Conservation (phyloP, 2,113 vertebrate genomes). For the Malurus cyaneus region DNA sequence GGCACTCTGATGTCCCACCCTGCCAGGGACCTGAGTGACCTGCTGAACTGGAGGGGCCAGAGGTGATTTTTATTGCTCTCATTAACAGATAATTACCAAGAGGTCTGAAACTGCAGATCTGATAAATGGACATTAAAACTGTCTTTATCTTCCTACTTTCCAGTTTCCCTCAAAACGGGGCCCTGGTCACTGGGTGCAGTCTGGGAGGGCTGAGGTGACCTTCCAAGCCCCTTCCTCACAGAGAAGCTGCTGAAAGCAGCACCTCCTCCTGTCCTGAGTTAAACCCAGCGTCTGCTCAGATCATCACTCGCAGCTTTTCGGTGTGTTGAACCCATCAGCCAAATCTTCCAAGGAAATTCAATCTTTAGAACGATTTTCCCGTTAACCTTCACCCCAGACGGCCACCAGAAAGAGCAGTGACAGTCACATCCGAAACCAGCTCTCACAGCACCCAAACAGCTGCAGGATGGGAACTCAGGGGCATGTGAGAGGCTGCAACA, state of each 20-base stretch:
- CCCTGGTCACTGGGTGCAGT: background rate
- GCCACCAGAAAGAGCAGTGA: background rate
- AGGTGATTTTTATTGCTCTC: background rate
- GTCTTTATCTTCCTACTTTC: background rate
- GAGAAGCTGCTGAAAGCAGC: background rate
- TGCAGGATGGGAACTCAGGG: background rate
- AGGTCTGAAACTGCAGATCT: background rate
- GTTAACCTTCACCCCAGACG: background rate
- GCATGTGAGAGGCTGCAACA: rapidly evolving
- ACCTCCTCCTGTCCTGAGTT: background rate
- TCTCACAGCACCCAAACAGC: background rate
- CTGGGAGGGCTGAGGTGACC: background rate
- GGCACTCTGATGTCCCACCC: background rate
- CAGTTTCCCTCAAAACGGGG: background rate
- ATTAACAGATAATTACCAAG: background rate
- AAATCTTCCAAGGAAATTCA: background rate
- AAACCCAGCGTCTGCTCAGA: background rate
- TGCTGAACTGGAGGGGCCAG: background rate
- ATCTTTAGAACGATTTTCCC: background rate
- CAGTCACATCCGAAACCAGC: background rate
- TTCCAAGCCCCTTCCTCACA: rapidly evolving
- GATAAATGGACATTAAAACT: background rate
- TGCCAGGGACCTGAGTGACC: background rate
- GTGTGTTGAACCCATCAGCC: background rate
- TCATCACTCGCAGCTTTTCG: background rate